These are phyloP conservation scores for Polypterus senegalus DNA, from an alignment of 2,113 vertebrate genomes.

Conservation along the genomic window DNA sequence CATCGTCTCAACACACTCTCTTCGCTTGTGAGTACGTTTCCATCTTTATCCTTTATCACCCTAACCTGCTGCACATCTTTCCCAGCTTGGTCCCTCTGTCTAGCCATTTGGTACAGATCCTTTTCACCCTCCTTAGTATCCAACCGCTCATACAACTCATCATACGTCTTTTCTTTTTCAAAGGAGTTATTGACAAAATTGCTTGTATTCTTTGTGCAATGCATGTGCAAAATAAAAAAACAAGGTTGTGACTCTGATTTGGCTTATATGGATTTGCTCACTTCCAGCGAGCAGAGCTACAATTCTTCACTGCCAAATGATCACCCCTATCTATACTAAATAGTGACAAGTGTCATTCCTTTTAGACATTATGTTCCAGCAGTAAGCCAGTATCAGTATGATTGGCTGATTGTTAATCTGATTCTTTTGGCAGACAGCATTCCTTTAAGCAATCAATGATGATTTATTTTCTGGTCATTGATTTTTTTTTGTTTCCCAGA, in stretches of 20 bases:
- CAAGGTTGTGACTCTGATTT: background rate
- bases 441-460: constrained; percentile 2
- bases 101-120: too few species aligned
- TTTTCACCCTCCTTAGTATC: too few species aligned
- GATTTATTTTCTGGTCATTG: background rate
- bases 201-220: too few species aligned
- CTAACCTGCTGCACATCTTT: too few species aligned
- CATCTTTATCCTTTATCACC: too few species aligned
- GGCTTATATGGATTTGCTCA: background rate
- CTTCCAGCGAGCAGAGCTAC: background rate
- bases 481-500: background rate
- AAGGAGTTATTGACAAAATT: too few species aligned
- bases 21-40: too few species aligned
- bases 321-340: background rate
- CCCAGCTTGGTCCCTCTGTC: too few species aligned
- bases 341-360: constrained; percentile 4
- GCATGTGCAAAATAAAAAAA: too few species aligned
- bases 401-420: background rate
- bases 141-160: too few species aligned
- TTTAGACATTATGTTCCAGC: background rate
- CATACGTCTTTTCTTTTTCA: too few species aligned
- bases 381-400: background rate
- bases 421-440: background rate
- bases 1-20: too few species aligned
- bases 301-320: constrained; percentile 1